Evolutionary conservation across 2,113 vertebrate species (phyloP).

Genomic region (Thomomys bottae): DNA sequence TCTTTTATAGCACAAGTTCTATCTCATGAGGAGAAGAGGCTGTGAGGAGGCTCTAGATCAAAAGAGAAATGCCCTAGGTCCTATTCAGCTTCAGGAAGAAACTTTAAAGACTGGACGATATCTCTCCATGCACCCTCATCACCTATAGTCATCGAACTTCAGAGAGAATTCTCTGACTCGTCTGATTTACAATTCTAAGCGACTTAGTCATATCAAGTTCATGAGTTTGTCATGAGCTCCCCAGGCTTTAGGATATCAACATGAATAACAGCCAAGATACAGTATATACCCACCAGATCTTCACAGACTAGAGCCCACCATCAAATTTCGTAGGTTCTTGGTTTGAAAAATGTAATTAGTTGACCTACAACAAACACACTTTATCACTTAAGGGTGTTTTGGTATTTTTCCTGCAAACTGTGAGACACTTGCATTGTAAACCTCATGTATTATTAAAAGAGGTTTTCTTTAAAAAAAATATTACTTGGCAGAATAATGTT

Average conservation of each 20-base stretch:
- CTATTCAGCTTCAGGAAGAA: not conserved
- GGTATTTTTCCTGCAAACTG: conserved; percentile 59
- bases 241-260: not conserved
- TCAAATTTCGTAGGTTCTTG: conserved; percentile 41
- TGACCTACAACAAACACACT: conserved; percentile 52
- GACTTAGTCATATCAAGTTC: conserved; percentile 42
- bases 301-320: not conserved
- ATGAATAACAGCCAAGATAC: not conserved
- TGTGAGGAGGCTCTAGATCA: not conserved
- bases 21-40: not conserved
- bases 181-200: conserved; percentile 30
- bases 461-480: conserved; percentile 33
- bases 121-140: not conserved
- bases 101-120: not conserved
- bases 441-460: conserved; percentile 72
- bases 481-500: conserved; percentile 55
- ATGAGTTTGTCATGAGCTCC: not conserved
- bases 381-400: conserved; percentile 61
- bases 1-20: not conserved
- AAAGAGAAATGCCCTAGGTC: not conserved
- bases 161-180: conserved; percentile 44
- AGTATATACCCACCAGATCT: not conserved
- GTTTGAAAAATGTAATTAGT: conserved; percentile 53
- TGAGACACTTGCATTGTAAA: conserved; percentile 60
- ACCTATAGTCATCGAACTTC: conserved; percentile 7